These are phyloP conservation scores for Eucriotettix oculatus DNA, from an alignment of 2,888 invertebrate species.

Conservation along the genomic window DNA sequence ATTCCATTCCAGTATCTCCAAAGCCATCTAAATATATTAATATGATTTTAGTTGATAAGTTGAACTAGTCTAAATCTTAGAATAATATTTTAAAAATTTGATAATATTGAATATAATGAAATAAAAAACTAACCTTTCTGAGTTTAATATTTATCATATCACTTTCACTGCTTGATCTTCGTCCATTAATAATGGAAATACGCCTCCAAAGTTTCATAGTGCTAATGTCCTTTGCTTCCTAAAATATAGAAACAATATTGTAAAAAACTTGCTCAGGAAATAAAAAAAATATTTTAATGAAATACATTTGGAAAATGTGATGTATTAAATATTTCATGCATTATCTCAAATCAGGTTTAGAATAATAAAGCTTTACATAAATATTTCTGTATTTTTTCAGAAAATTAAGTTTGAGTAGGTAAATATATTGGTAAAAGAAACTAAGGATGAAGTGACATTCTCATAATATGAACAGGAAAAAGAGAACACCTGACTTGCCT, in stretches of 20 bases:
- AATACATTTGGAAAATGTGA: neutral
- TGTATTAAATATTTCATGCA: neutral
- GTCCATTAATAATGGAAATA: conserved; percentile 55
- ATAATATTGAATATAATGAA: neutral
- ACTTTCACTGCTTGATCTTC: conserved; percentile 54
- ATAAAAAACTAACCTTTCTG: conserved; percentile 41
- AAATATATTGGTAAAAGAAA: too few relatives aligned
- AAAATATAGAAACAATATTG: conserved; percentile 1
- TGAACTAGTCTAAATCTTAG: neutral
- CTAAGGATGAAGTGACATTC: too few relatives aligned
- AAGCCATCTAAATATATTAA: conserved; percentile 48
- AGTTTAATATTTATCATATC: conserved; percentile 81
- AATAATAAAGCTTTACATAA: too few relatives aligned
- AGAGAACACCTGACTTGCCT: too few relatives aligned
- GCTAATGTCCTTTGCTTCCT: conserved; percentile 77
- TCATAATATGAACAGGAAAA: too few relatives aligned
- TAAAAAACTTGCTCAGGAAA: neutral
- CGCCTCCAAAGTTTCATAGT: conserved; percentile 78
- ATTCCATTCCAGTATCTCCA: conserved; percentile 87
- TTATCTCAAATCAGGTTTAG: too few relatives aligned
- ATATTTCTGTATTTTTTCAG: too few relatives aligned
- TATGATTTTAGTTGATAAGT: neutral
- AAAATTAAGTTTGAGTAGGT: too few relatives aligned
- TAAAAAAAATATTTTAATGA: neutral
- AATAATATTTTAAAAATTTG: neutral